phyloP scores from a whole-genome alignment of 2,113 vertebrate species.

The Corythoichthys intestinalis region DNA sequence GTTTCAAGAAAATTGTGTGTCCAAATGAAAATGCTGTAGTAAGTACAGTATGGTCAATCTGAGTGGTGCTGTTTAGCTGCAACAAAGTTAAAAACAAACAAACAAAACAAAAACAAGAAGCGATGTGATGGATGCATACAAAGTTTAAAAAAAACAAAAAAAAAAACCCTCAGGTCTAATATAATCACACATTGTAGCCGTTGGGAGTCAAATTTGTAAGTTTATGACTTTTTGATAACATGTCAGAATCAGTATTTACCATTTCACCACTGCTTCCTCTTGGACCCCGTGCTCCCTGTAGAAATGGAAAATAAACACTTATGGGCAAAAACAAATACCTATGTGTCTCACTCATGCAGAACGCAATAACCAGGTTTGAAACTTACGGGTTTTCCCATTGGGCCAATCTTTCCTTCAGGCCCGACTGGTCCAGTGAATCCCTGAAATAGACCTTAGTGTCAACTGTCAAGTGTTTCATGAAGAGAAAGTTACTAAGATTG shows the following conservation, averaged over 20 bases:
- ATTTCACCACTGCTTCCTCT: slow-evolving; percentile 88
- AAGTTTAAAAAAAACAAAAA: neutral
- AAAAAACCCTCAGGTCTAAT: neutral
- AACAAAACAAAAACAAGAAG: neutral
- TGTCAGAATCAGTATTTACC: slow-evolving; percentile 71
- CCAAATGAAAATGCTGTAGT: neutral
- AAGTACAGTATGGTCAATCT: neutral
- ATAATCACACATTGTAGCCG: slow-evolving; percentile 7
- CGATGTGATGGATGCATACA: neutral
- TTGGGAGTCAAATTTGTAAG: slow-evolving; percentile 4
- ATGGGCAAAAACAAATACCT: neutral
- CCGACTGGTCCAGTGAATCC: slow-evolving; percentile 85
- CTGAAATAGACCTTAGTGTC: slow-evolving; percentile 68
- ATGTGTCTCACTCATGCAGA: neutral
- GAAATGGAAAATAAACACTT: slow-evolving; percentile 24
- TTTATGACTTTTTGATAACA: slow-evolving; percentile 6
- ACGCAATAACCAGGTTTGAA: neutral
- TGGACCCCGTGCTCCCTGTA: slow-evolving; percentile 84
- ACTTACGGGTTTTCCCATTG: slow-evolving; percentile 85
- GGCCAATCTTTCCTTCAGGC: slow-evolving; percentile 83
- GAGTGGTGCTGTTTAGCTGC: neutral
- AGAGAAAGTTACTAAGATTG: neutral
- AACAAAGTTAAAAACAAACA: neutral
- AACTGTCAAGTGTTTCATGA: neutral
- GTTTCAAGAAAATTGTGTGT: neutral